Evolutionary conservation across 2,113 vertebrate species (phyloP), one percentile per base, ranked within the genome.

Genomic region (Prunella fulvescens): DNA sequence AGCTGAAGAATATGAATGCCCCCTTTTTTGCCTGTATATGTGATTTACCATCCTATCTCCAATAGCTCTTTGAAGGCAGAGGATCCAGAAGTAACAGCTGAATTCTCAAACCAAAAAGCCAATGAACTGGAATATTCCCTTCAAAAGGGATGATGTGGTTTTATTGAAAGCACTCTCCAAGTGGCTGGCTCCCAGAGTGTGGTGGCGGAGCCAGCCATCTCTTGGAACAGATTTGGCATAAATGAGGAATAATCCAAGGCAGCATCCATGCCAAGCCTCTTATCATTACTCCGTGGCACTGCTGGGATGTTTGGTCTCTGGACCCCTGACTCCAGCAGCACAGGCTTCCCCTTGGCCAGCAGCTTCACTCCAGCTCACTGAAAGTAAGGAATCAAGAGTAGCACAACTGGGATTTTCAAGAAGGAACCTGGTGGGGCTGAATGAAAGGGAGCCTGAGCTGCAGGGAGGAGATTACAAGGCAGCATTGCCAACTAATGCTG

Each of bases 21-120:
- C 42, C 28, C 28, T 69, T 93, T 70, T 94, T 76, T 86, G 28
- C 60, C 31, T 82, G 64, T 69, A 9, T 31, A 35, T 5, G 2
- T 79, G 65, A 79, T 84, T 44, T 35, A 81, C 16, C 71, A 89
- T 69, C 25, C 73, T 60, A 57, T 81, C 45, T 87, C 50, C 62
- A 17, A 73, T 10, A 51, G 84, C 72, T 90, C 79, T 92, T 54
- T 86, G 72, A 83, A 90, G 44, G 51, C 76, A 90, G 51, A 90
- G 72, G 77, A 93, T 84, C 88, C 82, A 95, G 95, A 94, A 96
- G 67, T 78, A 90, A 88, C 94, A 97, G 90, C 76, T 96, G 96
- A 96, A 84, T 95, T 92, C 76, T 88, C 56, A 88, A 90, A 96
- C 88, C 72, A 69, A 94, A 96, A 92, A 84, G 60, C 56, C 96